These are phyloP conservation scores for Cryptoprocta ferox DNA, from an alignment of 2,797 vertebrate species.

Conservation along the genomic window DNA sequence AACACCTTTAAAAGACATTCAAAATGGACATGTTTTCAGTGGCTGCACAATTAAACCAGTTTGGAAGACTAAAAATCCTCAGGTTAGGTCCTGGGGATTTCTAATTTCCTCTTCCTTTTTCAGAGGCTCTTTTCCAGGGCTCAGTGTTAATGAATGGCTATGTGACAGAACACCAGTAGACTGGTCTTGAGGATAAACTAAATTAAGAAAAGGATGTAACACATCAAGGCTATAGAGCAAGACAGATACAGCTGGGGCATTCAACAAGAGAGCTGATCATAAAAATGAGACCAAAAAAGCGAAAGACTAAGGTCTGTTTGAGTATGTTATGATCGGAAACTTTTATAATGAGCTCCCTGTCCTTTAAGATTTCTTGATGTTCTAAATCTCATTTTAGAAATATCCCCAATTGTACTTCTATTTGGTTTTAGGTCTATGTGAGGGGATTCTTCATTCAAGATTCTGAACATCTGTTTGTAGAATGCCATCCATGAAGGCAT, in stretches of 20 bases:
- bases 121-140: background rate
- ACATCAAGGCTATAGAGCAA: background rate
- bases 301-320: background rate
- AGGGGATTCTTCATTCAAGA: background rate
- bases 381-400: slow-evolving; percentile 11
- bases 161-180: background rate
- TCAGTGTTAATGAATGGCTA: background rate
- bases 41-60: background rate
- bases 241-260: background rate
- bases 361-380: background rate
- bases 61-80: background rate
- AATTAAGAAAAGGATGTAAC: background rate
- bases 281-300: background rate
- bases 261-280: background rate
- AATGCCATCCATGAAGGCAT: background rate
- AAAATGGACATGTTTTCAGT: background rate
- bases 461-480: background rate
- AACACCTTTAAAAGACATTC: background rate
- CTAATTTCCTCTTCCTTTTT: slow-evolving; percentile 27
- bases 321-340: background rate
- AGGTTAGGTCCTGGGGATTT: background rate
- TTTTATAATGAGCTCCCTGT: background rate
- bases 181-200: background rate
- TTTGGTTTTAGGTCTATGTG: background rate
- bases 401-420: background rate